phyloP scores from a whole-genome alignment of 1,140 invertebrate genomes.

The Onthophagus taurus region DNA sequence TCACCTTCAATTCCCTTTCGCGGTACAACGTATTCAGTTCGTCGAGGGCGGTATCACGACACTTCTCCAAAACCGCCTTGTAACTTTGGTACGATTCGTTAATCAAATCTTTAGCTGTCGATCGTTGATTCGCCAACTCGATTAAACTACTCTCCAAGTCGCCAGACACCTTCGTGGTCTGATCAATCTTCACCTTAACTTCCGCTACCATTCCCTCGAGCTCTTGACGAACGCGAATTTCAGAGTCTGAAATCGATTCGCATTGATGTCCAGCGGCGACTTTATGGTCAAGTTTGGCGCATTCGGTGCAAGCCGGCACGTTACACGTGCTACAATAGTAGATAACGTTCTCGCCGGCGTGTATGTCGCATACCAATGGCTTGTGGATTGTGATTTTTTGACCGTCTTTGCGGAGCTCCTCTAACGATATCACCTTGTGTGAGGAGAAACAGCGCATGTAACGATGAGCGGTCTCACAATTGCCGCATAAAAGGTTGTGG shows the following conservation, averaged over 20 bases:
- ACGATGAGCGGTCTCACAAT: constrained; percentile 89
- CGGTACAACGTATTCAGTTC: constrained; percentile 74
- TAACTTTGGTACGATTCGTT: constrained; percentile 77
- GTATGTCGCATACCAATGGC: constrained; percentile 67
- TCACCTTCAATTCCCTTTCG: constrained; percentile 66
- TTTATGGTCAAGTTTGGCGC: constrained; percentile 68
- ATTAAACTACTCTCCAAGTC: constrained; percentile 68
- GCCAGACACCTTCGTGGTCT: constrained; percentile 63
- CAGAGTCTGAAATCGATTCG: constrained; percentile 64
- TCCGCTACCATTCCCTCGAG: constrained; percentile 61
- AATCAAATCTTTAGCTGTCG: constrained; percentile 75
- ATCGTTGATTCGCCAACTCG: constrained; percentile 75
- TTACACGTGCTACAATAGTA: constrained; percentile 77
- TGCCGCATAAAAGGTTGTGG: constrained; percentile 84
- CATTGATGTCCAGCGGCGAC: constrained; percentile 65
- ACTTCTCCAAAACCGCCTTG: constrained; percentile 70
- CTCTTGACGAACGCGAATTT: constrained; percentile 62
- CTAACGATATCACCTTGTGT: constrained; percentile 79
- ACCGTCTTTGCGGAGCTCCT: constrained; percentile 70
- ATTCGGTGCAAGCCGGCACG: constrained; percentile 74
- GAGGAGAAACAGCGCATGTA: constrained; percentile 92
- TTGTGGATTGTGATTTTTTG: constrained; percentile 69
- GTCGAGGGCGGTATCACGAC: constrained; percentile 61
- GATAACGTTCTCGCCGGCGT: constrained; percentile 67
- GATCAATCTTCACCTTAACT: constrained; percentile 58